Percentiles rank a stretch among this genome's conserved stretches.
Evolutionary conservation across 2,113 vertebrate genomes (phyloP).

Genomic region (Megaceryle maxima): DNA sequence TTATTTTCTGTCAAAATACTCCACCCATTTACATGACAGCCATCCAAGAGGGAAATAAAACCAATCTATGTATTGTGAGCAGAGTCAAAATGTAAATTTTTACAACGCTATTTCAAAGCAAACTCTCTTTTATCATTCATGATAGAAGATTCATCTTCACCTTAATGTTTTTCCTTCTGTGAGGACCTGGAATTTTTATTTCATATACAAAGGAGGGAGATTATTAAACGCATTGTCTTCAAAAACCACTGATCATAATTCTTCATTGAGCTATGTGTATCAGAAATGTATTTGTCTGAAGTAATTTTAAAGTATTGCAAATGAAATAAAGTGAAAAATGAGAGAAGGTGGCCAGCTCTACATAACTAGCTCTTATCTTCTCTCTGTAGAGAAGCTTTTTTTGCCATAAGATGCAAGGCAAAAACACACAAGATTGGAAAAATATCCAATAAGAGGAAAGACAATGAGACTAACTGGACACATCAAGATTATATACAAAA

Average conservation of each 20-base stretch:
- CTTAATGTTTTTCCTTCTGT: neutral
- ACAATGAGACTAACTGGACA: neutral
- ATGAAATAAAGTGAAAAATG: neutral
- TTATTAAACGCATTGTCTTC: neutral
- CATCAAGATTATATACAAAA: neutral
- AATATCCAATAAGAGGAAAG: neutral
- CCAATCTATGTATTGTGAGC: neutral
- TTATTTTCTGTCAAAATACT: too few relatives aligned
- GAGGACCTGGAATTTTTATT: neutral
- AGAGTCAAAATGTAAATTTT: neutral
- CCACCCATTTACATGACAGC: too few relatives aligned
- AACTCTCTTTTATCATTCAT: neutral
- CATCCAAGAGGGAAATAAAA: neutral
- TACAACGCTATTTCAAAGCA: neutral
- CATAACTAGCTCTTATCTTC: rapidly evolving
- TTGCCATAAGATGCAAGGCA: neutral
- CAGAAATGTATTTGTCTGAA: neutral
- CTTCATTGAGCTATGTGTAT: neutral
- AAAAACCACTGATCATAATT: neutral
- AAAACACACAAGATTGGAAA: neutral
- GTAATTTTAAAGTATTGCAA: neutral
- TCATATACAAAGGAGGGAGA: neutral
- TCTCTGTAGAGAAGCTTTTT: neutral
- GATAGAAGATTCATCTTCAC: neutral
- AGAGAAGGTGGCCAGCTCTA: neutral